Evolutionary conservation across 1,140 invertebrate species (phyloP).

Genomic region (Aphaenogaster ashmeadi): DNA sequence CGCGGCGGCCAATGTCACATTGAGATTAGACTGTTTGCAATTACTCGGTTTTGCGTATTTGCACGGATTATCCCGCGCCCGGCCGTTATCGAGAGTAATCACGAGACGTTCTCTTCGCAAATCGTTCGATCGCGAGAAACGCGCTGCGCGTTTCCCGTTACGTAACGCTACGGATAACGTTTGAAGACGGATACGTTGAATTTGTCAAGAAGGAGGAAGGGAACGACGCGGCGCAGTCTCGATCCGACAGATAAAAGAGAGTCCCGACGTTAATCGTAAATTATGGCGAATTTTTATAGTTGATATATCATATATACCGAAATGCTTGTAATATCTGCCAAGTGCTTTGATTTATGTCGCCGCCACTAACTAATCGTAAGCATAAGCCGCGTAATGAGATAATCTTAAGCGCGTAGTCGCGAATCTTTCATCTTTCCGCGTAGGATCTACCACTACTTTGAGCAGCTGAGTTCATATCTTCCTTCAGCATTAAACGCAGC

Average conservation of each 20-base stretch:
- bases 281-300: slow-evolving; percentile 34
- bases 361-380: slow-evolving; percentile 16
- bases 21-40: slow-evolving; percentile 83
- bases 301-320: background rate
- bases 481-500: background rate
- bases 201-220: slow-evolving; percentile 31
- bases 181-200: slow-evolving; percentile 12
- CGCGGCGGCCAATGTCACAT: slow-evolving; percentile 81
- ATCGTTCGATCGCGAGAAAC: slow-evolving; percentile 46
- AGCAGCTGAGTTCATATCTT: background rate
- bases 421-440: slow-evolving; percentile 29
- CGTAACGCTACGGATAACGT: slow-evolving; percentile 28
- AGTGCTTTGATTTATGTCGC: slow-evolving; percentile 49
- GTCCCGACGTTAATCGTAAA: slow-evolving; percentile 26
- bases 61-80: slow-evolving; percentile 77
- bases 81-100: slow-evolving; percentile 67
- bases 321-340: slow-evolving; percentile 44
- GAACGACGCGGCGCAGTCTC: background rate
- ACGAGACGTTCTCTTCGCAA: slow-evolving; percentile 33
- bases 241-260: background rate
- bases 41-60: slow-evolving; percentile 79
- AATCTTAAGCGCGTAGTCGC: slow-evolving; percentile 17
- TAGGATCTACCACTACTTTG: background rate
- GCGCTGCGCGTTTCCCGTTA: slow-evolving; percentile 33
- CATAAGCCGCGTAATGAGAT: slow-evolving; percentile 37